These are phyloP conservation scores for Dicroscelio sp. DNA, from an alignment of 2,888 invertebrate species.

Conservation along the genomic window DNA sequence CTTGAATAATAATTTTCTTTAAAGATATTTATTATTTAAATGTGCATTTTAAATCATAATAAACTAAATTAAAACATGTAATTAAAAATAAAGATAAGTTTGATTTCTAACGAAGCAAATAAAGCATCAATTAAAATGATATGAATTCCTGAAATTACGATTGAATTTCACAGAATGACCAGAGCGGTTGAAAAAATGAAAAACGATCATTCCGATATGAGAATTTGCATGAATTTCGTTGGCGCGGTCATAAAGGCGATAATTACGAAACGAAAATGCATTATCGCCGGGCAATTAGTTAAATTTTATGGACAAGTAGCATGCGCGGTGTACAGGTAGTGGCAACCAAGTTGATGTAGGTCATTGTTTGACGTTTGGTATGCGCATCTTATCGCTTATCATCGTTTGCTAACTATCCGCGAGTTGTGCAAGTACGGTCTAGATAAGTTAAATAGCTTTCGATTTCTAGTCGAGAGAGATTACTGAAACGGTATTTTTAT, in stretches of 20 bases:
- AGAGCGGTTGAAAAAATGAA: not conserved
- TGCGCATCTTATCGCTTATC: slow-evolving; percentile 85
- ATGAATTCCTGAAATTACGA: too few species aligned
- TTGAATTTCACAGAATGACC: too few species aligned
- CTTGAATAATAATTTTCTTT: too few species aligned
- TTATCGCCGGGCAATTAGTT: slow-evolving; percentile 44
- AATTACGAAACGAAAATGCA: slow-evolving; percentile 51
- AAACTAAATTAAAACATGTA: too few species aligned
- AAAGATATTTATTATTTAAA: too few species aligned
- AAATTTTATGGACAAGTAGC: slow-evolving; percentile 56
- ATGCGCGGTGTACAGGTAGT: slow-evolving; percentile 8
- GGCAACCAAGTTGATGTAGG: slow-evolving; percentile 89
- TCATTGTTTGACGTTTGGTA: slow-evolving; percentile 89
- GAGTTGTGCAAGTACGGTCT: slow-evolving; percentile 86
- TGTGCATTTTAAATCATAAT: too few species aligned
- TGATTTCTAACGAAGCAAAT: too few species aligned
- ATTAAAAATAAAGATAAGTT: too few species aligned
- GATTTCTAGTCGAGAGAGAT: slow-evolving; percentile 71
- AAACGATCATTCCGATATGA: not conserved
- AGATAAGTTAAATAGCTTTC: slow-evolving; percentile 83
- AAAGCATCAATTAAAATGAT: too few species aligned
- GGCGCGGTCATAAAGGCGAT: not conserved
- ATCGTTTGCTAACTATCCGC: slow-evolving; percentile 83
- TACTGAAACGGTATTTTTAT: slow-evolving; percentile 62
- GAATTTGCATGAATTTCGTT: not conserved